phyloP scores from a whole-genome alignment of 2,113 vertebrate genomes.

The Lipotes vexillifer region DNA sequence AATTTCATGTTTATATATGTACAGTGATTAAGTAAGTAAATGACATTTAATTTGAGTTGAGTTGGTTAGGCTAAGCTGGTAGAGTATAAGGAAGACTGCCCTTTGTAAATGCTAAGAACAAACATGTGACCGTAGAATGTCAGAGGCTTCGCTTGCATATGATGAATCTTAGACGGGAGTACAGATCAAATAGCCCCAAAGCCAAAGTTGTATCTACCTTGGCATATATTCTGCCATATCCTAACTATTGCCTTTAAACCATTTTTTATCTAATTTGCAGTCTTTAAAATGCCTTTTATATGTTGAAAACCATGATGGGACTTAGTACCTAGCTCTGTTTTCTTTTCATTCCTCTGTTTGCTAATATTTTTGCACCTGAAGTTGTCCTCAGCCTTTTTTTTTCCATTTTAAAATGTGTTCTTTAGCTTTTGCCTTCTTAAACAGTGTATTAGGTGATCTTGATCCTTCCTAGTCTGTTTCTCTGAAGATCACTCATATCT shows the following conservation, averaged over 20 bases:
- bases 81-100: neutral
- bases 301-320: neutral
- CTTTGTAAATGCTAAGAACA: neutral
- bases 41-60: neutral
- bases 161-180: neutral
- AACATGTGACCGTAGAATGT: neutral
- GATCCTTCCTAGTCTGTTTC: neutral
- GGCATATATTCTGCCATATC: neutral
- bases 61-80: neutral
- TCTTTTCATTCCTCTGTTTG: neutral
- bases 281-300: neutral
- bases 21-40: neutral
- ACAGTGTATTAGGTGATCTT: neutral
- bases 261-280: neutral
- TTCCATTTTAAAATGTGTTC: neutral
- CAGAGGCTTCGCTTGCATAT: neutral
- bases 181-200: neutral
- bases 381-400: neutral
- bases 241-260: neutral
- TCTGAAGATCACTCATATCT: neutral
- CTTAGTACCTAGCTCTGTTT: neutral
- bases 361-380: constrained; percentile 19
- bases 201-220: neutral
- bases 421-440: neutral
- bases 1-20: neutral